A percentile compares a stretch with the other conserved stretches of the same genome.
phyloP scores from a whole-genome alignment of 2,888 invertebrate genomes.

The Plutella xylostella region DNA sequence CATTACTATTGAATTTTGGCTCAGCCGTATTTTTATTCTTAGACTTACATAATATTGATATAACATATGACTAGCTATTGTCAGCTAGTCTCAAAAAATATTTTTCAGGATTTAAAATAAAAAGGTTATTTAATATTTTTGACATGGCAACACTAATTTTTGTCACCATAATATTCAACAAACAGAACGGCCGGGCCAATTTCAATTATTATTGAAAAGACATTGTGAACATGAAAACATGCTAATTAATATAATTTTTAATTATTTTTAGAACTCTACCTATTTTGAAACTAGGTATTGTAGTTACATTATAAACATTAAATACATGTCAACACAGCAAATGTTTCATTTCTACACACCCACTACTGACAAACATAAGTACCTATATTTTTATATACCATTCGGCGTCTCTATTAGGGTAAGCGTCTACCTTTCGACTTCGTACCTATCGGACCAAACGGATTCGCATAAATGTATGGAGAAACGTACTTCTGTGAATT shows the following conservation, averaged over 20 bases:
- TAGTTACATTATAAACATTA: slow-evolving; percentile 66
- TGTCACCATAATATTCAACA: not conserved
- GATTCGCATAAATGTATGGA: too few relatives aligned
- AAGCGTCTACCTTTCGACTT: too few relatives aligned
- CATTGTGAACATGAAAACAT: not conserved
- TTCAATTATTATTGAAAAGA: not conserved
- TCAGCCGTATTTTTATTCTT: too few relatives aligned
- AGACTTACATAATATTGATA: too few relatives aligned
- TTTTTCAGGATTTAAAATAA: not conserved
- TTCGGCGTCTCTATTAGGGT: too few relatives aligned
- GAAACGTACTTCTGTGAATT: too few relatives aligned
- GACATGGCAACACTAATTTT: not conserved
- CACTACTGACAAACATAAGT: too few relatives aligned
- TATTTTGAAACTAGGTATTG: slow-evolving; percentile 52
- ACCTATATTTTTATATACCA: too few relatives aligned
- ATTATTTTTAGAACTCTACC: slow-evolving; percentile 29
- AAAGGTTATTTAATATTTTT: not conserved
- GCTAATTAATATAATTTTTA: slow-evolving; percentile 18
- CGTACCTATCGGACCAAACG: too few relatives aligned
- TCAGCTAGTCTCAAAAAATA: not conserved
- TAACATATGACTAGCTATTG: too few relatives aligned
- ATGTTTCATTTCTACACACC: slow-evolving; percentile 52
- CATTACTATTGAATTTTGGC: too few relatives aligned
- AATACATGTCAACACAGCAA: slow-evolving; percentile 66
- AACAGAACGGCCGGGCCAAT: not conserved